Base-by-base conservation (phyloP, 2,888 invertebrate genomes). In the Nemotelus nigrinus region DNA sequence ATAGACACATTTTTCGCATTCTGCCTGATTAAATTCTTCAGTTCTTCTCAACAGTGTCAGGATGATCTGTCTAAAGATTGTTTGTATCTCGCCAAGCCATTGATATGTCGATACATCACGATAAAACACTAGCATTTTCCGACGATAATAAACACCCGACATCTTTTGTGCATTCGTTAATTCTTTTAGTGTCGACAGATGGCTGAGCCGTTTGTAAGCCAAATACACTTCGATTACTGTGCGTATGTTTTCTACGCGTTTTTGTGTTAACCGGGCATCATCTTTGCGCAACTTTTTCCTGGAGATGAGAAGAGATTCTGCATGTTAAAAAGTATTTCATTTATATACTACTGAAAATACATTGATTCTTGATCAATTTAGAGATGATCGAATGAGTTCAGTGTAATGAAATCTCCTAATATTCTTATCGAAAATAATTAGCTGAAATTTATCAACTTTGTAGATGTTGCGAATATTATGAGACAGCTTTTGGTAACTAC, bases 1-100 rank as follows among this genome's bases (percentile, higher is more conserved):
- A 64, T 82, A 80, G 39, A 76, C 72, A 68, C 84, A 84, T 45
- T 77, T 78, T 70, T 84, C 83, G 2, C 57, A 50, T 3, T 65
- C 78, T 2, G 39, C 48, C 7, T 10, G 6, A 5, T 48, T 41
- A 2, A 80, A 76, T 68, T 77, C 76, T 68, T 78, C 76, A 3
- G 77, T 72, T 10, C 60, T 25, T 45, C 47, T 53, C 10, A 80
- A 47, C 39, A 78, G 43, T 3, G 55, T 43, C 39, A 65, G 65
- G 48, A 80, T 71, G n/a, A 74, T 8, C 39, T 79, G 77, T 25
- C 48, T 53, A 39, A 80, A 77, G 39, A 60, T 48, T 10, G 65
- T 48, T 67, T 55, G 43, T 60, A 78, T 71, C 41, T 55, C 2
- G 4, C 50, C 41, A 7, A 53, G 10, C 64, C 39, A 74, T 57